Base-by-base conservation (phyloP, 2,797 vertebrate genomes). In the Vireo griseus region DNA sequence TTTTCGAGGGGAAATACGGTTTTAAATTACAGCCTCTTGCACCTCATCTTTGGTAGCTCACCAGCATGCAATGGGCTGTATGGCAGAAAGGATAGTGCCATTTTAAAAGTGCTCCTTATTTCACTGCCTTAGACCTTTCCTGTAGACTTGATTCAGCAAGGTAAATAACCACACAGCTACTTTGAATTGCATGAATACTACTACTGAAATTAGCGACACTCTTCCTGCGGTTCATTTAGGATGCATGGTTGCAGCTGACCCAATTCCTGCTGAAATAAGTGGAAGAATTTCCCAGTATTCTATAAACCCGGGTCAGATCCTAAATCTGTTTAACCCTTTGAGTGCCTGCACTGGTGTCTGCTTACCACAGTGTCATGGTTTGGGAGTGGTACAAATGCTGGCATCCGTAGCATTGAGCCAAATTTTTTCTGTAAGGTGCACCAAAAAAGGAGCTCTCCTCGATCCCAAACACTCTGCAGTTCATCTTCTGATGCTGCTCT, bases 161-260 rank as follows among this genome's bases (percentile, higher is more conserved):
- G 51, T 72, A 44, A 24, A 31, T 77, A 85, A 57, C 33, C 35
- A 40, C 47, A n/a, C 28, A 28, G 40, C 37, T 74, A 18, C 37
- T 92, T 62, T 76, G 88, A 84, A 73, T 81, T 39, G 31, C 52
- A 19, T 63, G 40, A 87, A 52, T 68, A 44, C 55, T 83, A 4
- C 68, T 63, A 5, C 48, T 37, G 47, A 93, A 79, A 57, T 92
- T 71, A 89, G 68, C 8, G n/a, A 73, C 57, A 15, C 29, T 63
- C 10, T 76, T 89, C 77, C 42, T 48, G 59, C 0, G 0, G 51
- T 76, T 95, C 67, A 29, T 61, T 93, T 92, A 66, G 91, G 84
- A 69, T 52, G 72, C 2, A 3, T 93, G 88, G 57, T 58, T 91
- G 84, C 78, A 89, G 81, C 3, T 92, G 87, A 94, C 91, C 91